Evolutionary conservation across 1,140 invertebrate species (phyloP).

Genomic region (Zaprionus ornatus): DNA sequence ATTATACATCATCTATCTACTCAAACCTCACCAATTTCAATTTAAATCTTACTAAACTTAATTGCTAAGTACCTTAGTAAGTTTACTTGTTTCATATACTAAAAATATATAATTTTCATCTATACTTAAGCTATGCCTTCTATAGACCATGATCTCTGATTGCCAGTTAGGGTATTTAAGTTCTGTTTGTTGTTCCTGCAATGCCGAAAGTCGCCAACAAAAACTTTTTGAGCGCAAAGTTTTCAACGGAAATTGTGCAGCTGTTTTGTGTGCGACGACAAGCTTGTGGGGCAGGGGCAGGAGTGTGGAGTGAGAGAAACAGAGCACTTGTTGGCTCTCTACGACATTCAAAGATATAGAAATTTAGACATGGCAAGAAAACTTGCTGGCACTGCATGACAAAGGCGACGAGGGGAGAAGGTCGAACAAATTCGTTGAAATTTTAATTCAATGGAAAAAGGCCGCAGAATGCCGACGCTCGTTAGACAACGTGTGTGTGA

Average conservation of each 20-base stretch:
- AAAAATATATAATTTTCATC: neutral
- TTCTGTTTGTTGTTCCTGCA: constrained; percentile 39
- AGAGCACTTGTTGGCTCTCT: constrained; percentile 50
- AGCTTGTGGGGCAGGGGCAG: neutral
- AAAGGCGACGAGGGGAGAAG: neutral
- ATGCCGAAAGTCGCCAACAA: constrained; percentile 72
- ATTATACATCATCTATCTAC: too few species aligned
- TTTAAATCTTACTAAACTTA: too few species aligned
- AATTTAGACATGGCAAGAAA: constrained; percentile 22
- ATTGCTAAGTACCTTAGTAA: neutral
- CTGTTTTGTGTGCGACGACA: constrained; percentile 66
- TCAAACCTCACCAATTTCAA: too few species aligned
- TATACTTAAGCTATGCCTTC: neutral
- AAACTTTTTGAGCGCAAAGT: constrained; percentile 69
- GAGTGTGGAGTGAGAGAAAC: neutral
- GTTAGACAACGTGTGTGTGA: constrained; percentile 1
- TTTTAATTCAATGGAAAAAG: constrained; percentile 72
- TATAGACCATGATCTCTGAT: neutral
- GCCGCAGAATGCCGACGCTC: neutral
- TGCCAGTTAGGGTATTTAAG: constrained; percentile 23
- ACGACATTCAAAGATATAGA: constrained; percentile 21
- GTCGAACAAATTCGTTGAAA: constrained; percentile 68
- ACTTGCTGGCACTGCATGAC: neutral
- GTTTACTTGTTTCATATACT: neutral
- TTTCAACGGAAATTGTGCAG: constrained; percentile 77